Percentiles rank a stretch among this genome's conserved stretches.
Conservation (phyloP, 2,113 vertebrate species). For the Amazona guildingii region DNA sequence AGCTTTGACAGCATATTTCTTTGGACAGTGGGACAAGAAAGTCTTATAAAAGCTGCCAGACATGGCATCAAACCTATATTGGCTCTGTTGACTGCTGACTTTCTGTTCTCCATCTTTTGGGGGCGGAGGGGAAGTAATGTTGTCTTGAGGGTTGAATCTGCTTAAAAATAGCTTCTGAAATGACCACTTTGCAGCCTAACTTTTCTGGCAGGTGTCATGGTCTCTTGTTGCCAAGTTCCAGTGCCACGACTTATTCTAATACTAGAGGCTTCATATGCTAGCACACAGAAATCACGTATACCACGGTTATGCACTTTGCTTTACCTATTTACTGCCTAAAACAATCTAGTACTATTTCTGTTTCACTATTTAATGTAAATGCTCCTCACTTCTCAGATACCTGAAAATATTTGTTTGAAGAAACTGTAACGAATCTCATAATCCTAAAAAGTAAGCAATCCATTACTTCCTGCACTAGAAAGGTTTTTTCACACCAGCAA, state of each 20-base stretch:
- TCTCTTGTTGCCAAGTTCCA: neutral
- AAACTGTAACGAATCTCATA: neutral
- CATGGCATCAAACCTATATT: neutral
- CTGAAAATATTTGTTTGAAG: neutral
- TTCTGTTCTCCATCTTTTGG: neutral
- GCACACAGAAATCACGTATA: neutral
- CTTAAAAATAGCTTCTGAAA: slow-evolving; percentile 24
- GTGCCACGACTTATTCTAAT: neutral
- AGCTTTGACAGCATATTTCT: slow-evolving; percentile 35
- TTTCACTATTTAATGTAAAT: neutral
- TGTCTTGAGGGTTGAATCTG: neutral
- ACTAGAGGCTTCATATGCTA: neutral
- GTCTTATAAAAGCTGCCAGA: slow-evolving; percentile 38
- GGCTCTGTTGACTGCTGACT: slow-evolving; percentile 9
- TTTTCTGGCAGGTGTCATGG: neutral
- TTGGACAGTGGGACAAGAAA: neutral
- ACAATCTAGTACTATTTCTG: neutral
- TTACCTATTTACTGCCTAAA: neutral
- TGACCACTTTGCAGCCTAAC: neutral
- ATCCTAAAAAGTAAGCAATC: neutral
- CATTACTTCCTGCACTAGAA: neutral
- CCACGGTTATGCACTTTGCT: neutral
- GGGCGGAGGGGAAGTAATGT: neutral
- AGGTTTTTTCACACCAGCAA: neutral
- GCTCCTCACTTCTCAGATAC: neutral